Evolutionary conservation across 2,113 vertebrate species (phyloP).

Genomic region (Notarius quadriscutis): DNA sequence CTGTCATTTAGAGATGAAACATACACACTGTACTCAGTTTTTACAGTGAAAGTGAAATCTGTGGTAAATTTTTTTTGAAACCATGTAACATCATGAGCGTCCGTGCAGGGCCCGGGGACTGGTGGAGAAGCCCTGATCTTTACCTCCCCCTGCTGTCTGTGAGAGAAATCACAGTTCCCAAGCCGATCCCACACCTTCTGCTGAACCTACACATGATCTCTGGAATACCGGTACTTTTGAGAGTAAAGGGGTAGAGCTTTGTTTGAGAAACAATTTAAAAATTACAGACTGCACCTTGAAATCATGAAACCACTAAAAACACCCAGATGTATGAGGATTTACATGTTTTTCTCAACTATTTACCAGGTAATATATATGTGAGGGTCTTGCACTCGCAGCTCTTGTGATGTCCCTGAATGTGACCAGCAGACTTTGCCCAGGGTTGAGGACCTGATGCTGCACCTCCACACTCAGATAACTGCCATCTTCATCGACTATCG

Average conservation of each 20-base stretch:
- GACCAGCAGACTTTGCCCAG: conserved; percentile 58
- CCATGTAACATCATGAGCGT: not conserved
- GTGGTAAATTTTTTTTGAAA: not conserved
- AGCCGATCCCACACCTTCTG: not conserved
- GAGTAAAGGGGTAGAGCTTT: not conserved
- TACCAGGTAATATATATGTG: conserved; percentile 73
- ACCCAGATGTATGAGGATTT: no score
- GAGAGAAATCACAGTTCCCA: not conserved
- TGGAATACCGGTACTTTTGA: not conserved
- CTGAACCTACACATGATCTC: not conserved
- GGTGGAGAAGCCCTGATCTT: not conserved
- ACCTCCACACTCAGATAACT: conserved; percentile 69
- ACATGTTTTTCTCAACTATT: not conserved
- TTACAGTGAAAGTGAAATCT: not conserved
- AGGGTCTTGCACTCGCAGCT: conserved; percentile 46
- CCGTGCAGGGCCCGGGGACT: not conserved
- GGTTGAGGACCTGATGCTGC: conserved; percentile 50
- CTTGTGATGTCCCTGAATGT: conserved; percentile 61
- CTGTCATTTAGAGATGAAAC: not conserved
- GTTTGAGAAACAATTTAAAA: not conserved
- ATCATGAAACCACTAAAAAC: no score
- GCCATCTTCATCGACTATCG: conserved; percentile 35
- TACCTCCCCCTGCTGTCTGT: conserved; percentile 3
- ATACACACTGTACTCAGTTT: not conserved
- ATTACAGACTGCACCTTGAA: not conserved